phyloP scores from a whole-genome alignment of 1,140 invertebrate species.

The Apis florea region DNA sequence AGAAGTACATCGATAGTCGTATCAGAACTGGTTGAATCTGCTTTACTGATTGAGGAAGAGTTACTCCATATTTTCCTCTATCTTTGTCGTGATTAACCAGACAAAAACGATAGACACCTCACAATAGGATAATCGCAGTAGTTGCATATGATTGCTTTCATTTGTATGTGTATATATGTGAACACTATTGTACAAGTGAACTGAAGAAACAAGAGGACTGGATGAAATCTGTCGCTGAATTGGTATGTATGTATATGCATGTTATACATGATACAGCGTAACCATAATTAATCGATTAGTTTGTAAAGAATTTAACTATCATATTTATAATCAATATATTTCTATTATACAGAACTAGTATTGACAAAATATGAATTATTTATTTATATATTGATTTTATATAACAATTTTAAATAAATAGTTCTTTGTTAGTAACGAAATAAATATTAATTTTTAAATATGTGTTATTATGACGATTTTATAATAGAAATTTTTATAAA shows the following conservation, averaged over 20 bases:
- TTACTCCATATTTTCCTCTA: conserved; percentile 31
- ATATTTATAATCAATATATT: conserved; percentile 19
- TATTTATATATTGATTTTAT: conserved; percentile 18
- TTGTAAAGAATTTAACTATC: conserved; percentile 30
- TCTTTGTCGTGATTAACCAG: conserved; percentile 42
- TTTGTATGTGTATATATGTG: conserved; percentile 21
- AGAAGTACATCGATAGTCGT: conserved; percentile 41
- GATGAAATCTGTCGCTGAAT: conserved; percentile 33
- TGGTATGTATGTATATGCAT: conserved; percentile 40
- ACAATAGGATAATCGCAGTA: conserved; percentile 48
- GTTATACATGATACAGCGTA: conserved; percentile 16
- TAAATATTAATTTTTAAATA: neutral
- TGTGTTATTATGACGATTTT: neutral
- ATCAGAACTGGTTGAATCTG: conserved; percentile 50
- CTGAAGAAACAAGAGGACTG: conserved; percentile 18
- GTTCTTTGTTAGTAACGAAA: neutral
- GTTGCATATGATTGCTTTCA: conserved; percentile 43
- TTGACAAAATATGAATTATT: neutral
- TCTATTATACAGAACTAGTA: conserved; percentile 12
- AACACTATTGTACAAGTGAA: conserved; percentile 18
- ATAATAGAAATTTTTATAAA: neutral
- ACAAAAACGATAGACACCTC: conserved; percentile 51
- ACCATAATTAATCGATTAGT: conserved; percentile 21
- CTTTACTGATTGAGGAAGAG: conserved; percentile 52
- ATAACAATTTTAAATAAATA: neutral